phyloP scores from a whole-genome alignment of 35 echinoderm and acorn worm species.

The Apostichopus californicus region DNA sequence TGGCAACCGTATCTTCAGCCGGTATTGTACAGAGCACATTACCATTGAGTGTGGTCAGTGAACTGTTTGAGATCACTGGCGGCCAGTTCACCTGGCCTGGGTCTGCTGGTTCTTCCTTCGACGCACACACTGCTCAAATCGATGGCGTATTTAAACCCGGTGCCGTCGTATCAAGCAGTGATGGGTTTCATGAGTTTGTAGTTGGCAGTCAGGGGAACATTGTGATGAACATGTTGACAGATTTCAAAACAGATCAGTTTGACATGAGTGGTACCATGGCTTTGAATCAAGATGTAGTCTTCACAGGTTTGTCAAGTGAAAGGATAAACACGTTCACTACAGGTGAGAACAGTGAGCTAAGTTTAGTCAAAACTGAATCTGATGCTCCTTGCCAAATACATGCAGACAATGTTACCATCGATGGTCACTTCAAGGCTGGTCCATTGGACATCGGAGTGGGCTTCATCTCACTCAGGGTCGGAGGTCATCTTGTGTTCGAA shows the following conservation, averaged over 20 bases:
- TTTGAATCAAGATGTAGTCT: not conserved
- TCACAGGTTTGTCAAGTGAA: not conserved
- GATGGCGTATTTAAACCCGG: conserved; percentile 68
- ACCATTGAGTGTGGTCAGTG: conserved; percentile 48
- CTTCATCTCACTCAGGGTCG: conserved; percentile 19
- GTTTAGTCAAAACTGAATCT: not conserved
- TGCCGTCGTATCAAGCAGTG: conserved; percentile 33
- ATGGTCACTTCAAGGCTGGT: conserved; percentile 16
- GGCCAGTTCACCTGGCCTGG: conserved; percentile 64
- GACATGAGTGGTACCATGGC: conserved; percentile 6
- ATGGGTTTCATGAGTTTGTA: conserved; percentile 54
- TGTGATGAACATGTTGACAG: conserved; percentile 8
- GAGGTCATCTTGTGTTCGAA: conserved; percentile 49
- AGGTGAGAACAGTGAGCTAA: conserved; percentile 1
- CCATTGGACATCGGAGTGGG: conserved; percentile 38
- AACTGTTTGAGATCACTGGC: conserved; percentile 26
- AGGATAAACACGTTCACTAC: conserved; percentile 33
- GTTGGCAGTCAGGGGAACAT: conserved; percentile 52
- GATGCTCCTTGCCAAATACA: conserved; percentile 18
- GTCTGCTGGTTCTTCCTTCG: conserved; percentile 29
- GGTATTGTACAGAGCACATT: conserved; percentile 55
- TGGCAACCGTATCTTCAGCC: conserved; percentile 19
- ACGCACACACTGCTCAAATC: conserved; percentile 38
- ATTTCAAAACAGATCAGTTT: conserved; percentile 51
- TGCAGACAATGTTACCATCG: conserved; percentile 47